Evolutionary conservation across 2,888 invertebrate species (phyloP).

Genomic region (Cetonia aurata): DNA sequence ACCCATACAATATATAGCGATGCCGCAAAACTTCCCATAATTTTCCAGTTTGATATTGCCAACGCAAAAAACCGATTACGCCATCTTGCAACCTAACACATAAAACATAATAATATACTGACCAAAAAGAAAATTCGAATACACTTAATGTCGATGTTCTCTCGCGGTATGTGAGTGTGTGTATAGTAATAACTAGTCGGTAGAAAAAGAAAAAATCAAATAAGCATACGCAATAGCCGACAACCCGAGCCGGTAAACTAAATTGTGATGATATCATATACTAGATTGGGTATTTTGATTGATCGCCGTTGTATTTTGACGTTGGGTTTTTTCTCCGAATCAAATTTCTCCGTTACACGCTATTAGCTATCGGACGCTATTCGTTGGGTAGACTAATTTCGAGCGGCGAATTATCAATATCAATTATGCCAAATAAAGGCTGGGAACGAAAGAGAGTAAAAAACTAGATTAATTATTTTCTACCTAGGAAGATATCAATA

Average conservation of each 20-base stretch:
- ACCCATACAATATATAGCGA: no score
- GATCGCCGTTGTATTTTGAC: slow-evolving; percentile 28
- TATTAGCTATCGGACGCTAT: not conserved
- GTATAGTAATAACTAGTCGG: slow-evolving; percentile 20
- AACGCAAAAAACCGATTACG: slow-evolving; percentile 16
- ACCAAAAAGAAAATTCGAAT: slow-evolving; percentile 19
- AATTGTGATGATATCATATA: slow-evolving; percentile 34
- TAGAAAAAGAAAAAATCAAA: slow-evolving; percentile 13
- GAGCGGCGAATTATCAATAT: slow-evolving; percentile 18
- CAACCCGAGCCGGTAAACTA: slow-evolving; percentile 1
- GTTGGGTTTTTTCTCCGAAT: slow-evolving; percentile 11
- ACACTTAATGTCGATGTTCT: slow-evolving; percentile 13
- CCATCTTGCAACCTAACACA: no score
- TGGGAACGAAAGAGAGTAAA: slow-evolving; percentile 7
- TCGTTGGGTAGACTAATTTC: slow-evolving; percentile 8
- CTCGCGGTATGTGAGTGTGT: not conserved
- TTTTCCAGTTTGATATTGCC: slow-evolving; percentile 11
- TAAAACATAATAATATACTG: slow-evolving; percentile 6
- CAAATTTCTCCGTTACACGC: slow-evolving; percentile 1
- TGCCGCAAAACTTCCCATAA: no score
- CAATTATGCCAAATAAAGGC: slow-evolving; percentile 34
- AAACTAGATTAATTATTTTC: slow-evolving; percentile 25
- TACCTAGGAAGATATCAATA: slow-evolving; percentile 23
- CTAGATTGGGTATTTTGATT: slow-evolving; percentile 38
- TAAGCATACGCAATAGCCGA: slow-evolving; percentile 4